Percentiles rank a stretch among this genome's conserved stretches.
Conservation (phyloP, 2,888 invertebrate species). For the Colletes collaris region DNA sequence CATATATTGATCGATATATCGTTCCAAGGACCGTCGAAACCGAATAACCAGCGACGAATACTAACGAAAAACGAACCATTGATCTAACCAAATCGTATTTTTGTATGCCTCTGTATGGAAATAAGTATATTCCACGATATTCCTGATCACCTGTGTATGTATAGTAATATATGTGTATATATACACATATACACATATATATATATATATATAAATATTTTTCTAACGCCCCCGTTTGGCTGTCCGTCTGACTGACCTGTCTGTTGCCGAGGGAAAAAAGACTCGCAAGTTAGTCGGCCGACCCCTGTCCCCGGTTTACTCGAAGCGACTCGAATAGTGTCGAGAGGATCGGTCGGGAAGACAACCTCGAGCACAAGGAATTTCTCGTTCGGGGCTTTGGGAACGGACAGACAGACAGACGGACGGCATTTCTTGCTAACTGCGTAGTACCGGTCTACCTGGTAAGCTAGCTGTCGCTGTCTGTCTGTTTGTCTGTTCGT, state of each 20-base stretch:
- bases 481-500: conserved; percentile 72
- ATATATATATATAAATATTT: conserved; percentile 35
- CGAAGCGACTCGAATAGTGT: conserved; percentile 3
- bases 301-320: conserved; percentile 1
- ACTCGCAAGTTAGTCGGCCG: neutral
- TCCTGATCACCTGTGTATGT: conserved; percentile 57
- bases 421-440: conserved; percentile 70
- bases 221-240: conserved; percentile 62
- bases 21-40: neutral
- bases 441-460: conserved; percentile 73
- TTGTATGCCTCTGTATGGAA: conserved; percentile 44
- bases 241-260: conserved; percentile 77
- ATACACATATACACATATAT: conserved; percentile 30
- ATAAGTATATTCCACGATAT: conserved; percentile 43
- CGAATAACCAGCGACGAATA: conserved; percentile 12
- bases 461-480: conserved; percentile 81
- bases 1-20: neutral
- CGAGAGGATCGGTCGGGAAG: conserved; percentile 8
- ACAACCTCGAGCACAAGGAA: neutral
- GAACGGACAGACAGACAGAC: conserved; percentile 77
- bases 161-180: conserved; percentile 53
- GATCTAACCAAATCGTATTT: conserved; percentile 24
- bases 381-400: conserved; percentile 57
- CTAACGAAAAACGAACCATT: neutral
- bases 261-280: conserved; percentile 63